Base-by-base conservation (phyloP, 92 coral and sea anemone species). In the Epizoanthus fatuus region DNA sequence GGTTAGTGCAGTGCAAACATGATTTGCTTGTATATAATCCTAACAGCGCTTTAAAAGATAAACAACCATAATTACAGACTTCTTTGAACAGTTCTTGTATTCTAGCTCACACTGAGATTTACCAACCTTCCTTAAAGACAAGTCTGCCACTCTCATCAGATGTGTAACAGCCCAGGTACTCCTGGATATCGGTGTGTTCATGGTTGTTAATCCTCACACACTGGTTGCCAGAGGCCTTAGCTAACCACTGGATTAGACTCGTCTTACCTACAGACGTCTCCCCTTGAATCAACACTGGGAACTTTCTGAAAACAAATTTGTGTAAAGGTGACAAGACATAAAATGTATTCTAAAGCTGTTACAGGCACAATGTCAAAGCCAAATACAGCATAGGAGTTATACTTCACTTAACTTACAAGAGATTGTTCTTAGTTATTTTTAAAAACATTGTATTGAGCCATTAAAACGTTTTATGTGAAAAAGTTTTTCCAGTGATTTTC, bases 181-280 rank as follows among this genome's bases (percentile, higher is more conserved):
- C 99, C 87, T 97, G 98, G 35, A 97, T 97, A 63, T 97, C 99
- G n/a, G 98, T 97, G 78, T 97, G 99, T 13, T 97, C 99, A 17
- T 97, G 99, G 86, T 97, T 97, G 81, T 97, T 97, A 16, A 97
- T 97, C 49, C 99, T 85, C 17, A 97, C 98, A 67, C 98, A 95
- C 53, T 86, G 95, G 64, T 97, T 97, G 1, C 99, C 99, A 38
- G 98, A 89, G 32, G 97, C 93, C 38, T 88, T 95, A 3, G 99
- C 97, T 76, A 97, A 81, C 99, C 99, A 97, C 74, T 93, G 95
- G 70, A 97, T 92, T 32, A 97, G 89, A 60, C 99, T 97, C 44
- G 99, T 97, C 83, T 97, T 97, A 62, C 99, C 99, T 56, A 97
- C 99, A n/a, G 99, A 97, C 5, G 99, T 97, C 81, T 97, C 99